Evolutionary conservation across 2,888 invertebrate genomes (phyloP).

Genomic region (Hirudinaria manillensis): DNA sequence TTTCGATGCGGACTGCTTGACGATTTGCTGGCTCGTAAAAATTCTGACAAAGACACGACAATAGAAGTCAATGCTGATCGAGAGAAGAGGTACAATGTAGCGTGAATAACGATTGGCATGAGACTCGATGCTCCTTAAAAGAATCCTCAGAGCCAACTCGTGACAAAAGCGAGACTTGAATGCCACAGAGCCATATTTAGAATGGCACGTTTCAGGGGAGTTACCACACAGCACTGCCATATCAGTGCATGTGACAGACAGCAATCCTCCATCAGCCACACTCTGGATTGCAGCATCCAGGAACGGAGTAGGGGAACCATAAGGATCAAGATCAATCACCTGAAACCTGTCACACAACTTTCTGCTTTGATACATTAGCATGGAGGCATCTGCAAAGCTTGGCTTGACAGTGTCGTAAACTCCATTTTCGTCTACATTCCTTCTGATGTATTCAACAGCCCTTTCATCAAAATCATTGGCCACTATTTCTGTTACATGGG

Average conservation of each 20-base stretch:
- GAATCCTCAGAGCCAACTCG: conserved; percentile 91
- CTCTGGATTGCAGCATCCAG: conserved; percentile 58
- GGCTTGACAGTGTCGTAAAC: conserved; percentile 67
- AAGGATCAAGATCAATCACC: conserved; percentile 91
- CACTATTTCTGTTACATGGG: conserved; percentile 66
- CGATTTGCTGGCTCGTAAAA: conserved; percentile 62
- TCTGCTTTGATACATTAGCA: conserved; percentile 59
- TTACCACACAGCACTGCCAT: conserved; percentile 90
- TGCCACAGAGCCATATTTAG: conserved; percentile 87
- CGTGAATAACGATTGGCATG: conserved; percentile 88
- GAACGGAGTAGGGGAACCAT: conserved; percentile 88
- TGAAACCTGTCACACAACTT: conserved; percentile 66
- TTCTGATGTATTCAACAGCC: conserved; percentile 77
- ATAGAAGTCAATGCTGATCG: conserved; percentile 34
- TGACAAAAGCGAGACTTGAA: conserved; percentile 67
- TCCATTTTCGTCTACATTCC: conserved; percentile 70
- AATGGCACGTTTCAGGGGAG: conserved; percentile 82
- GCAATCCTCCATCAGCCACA: conserved; percentile 64
- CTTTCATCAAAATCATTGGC: conserved; percentile 81
- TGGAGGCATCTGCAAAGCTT: conserved; percentile 75
- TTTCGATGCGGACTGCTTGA: conserved; percentile 72
- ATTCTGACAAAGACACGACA: conserved; percentile 31
- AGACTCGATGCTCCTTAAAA: conserved; percentile 72
- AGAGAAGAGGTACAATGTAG: conserved; percentile 71
- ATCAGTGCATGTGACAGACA: conserved; percentile 93